Percentiles rank a stretch among this genome's conserved stretches.
These are phyloP conservation scores for Panonychus citri DNA, from an alignment of 1,140 invertebrate species.

Conservation along the genomic window DNA sequence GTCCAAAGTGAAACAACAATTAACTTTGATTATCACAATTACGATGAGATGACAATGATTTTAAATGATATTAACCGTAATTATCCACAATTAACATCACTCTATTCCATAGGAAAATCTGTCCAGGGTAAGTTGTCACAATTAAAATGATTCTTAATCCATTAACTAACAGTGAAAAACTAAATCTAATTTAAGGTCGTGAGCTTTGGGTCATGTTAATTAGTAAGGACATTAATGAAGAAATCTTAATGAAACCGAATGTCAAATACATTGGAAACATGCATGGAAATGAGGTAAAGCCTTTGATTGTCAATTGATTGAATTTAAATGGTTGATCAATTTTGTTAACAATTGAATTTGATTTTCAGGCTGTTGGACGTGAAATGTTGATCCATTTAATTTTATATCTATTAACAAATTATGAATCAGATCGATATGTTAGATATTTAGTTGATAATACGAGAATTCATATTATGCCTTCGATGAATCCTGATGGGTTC, in stretches of 20 bases:
- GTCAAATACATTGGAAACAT: conserved; percentile 20
- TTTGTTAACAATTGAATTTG: too few species aligned
- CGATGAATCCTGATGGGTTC: conserved; percentile 30
- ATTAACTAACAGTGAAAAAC: background rate
- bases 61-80: conserved; percentile 46
- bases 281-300: conserved; percentile 24
- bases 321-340: too few species aligned
- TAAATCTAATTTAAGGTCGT: conserved; percentile 31
- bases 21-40: conserved; percentile 69
- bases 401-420: conserved; percentile 18
- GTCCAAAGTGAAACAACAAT: background rate
- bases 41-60: conserved; percentile 58
- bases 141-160: background rate
- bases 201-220: conserved; percentile 89
- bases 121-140: conserved; percentile 48
- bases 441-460: conserved; percentile 26
- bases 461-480: conserved; percentile 31
- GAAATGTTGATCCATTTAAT: conserved; percentile 67
- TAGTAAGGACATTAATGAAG: conserved; percentile 60
- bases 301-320: too few species aligned
- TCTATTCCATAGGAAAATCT: conserved; percentile 79
- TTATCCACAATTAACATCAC: conserved; percentile 57
- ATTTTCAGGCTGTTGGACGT: conserved; percentile 45
- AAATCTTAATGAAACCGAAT: conserved; percentile 71
- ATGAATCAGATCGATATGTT: conserved; percentile 14